Evolutionary conservation across 2,888 invertebrate genomes (phyloP).

Genomic region (Ichneumoninae sp.): DNA sequence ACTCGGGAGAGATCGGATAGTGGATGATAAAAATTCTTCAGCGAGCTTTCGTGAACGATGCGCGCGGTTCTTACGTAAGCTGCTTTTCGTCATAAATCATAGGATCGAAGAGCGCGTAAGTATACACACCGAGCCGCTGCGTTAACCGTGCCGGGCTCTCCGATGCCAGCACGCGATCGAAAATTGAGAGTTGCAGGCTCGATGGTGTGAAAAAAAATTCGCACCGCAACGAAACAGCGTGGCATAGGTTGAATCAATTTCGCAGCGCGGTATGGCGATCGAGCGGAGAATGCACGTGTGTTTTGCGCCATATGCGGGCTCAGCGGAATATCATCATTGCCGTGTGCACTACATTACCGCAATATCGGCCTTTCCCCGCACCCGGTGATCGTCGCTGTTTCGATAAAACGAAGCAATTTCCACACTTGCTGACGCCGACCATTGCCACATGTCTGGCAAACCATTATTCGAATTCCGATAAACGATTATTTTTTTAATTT

Average conservation of each 20-base stretch:
- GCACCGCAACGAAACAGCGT: constrained; percentile 1
- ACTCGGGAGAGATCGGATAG: constrained; percentile 1
- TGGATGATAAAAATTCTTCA: constrained; percentile 41
- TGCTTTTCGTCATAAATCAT: constrained; percentile 42
- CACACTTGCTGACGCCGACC: background rate
- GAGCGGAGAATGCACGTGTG: background rate
- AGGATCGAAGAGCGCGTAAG: constrained; percentile 26
- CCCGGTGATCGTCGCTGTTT: background rate
- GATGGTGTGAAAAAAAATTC: constrained; percentile 21
- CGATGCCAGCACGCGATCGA: background rate
- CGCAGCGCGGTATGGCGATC: background rate
- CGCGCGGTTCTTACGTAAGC: constrained; percentile 10
- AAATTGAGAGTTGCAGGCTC: constrained; percentile 5
- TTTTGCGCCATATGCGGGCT: background rate
- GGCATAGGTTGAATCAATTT: background rate
- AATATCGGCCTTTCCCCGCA: background rate
- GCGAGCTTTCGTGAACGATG: constrained; percentile 23
- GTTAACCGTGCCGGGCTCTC: background rate
- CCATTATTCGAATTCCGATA: constrained; percentile 12
- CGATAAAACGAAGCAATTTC: background rate
- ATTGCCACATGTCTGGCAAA: background rate
- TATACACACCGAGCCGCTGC: background rate
- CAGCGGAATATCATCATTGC: constrained; percentile 17
- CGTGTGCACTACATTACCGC: constrained; percentile 11
- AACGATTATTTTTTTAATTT: background rate